Base-by-base conservation (phyloP, 1,140 invertebrate genomes). In the Epicauta chinensis region DNA sequence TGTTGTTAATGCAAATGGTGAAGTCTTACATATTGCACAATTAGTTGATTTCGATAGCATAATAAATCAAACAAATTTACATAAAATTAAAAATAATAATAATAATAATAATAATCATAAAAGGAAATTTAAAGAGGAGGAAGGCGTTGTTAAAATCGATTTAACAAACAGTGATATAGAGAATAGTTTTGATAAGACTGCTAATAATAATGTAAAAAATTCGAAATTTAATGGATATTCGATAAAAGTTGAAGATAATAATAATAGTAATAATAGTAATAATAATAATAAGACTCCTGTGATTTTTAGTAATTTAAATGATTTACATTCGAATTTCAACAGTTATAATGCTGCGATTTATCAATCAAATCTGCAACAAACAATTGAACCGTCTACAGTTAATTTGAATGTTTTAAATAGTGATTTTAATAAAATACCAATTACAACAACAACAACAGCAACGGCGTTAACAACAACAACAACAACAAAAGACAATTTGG, bases 21-120 rank as follows among this genome's bases (percentile, higher is more conserved):
- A 68, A 52, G 63, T 68, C 43, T 57, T 68, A 17, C 63, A 65
- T 47, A 61, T 68, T 16, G 41, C 58, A 15, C 64, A 64, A 34
- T 47, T 58, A 47, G 53, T 60, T 10, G 64, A 68, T 52, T 56
- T 64, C 34, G 60, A 64, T 42, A 39, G 55, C 11, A 42, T 60
- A 14, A 51, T 58, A 11, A 55, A 52, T 50, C 58, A 60, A 42
- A 45, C 45, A 5, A 47, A 43, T 32, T 47, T 43, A 12, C 32
- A 38, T 15, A 64, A 58, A 54, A 53, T 51, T 42, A 63, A 53
- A 46, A 40, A 15, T 29, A 62, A 55, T 15, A 41, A n/a, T n/a
- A 52, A 35, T 10, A 60, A 60, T 45, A 16, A 38, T n/a, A n/a
- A n/a, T n/a, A n/a, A n/a, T n/a, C n/a, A n/a, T 14, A 16, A 38